These are phyloP conservation scores for Enteromius anoplus DNA, from an alignment of 2,797 vertebrate species.

Conservation along the genomic window DNA sequence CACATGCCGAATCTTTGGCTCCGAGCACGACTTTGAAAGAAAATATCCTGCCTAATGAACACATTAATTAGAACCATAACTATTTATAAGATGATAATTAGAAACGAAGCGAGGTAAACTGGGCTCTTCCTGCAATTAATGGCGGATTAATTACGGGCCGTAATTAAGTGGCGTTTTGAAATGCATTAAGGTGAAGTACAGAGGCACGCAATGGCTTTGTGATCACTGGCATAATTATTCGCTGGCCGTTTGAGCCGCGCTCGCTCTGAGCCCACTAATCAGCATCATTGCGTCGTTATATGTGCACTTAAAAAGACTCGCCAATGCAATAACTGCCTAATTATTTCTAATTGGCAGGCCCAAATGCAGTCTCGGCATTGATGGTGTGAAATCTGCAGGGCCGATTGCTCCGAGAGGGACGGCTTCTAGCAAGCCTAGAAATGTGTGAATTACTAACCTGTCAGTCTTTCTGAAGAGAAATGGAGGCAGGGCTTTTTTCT, in stretches of 20 bases:
- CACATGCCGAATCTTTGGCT: constrained; percentile 95
- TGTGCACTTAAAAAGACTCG: constrained; percentile 99
- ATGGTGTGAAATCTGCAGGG: constrained; percentile 72
- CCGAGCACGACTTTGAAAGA: constrained; percentile 98
- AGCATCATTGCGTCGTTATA: constrained; percentile 98
- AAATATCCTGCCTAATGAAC: constrained; percentile 99
- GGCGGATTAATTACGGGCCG: constrained; percentile 99
- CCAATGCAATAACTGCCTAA: constrained; percentile 99
- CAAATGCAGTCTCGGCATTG: constrained; percentile 91
- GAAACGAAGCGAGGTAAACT: constrained; percentile 99
- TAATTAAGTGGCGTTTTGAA: constrained; percentile 99
- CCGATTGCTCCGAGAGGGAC: constrained; percentile 81
- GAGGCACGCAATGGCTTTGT: constrained; percentile 97
- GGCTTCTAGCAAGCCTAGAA: constrained; percentile 56
- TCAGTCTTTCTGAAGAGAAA: constrained; percentile 1
- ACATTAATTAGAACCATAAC: constrained; percentile 99
- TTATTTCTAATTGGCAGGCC: constrained; percentile 99
- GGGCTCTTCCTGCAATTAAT: constrained; percentile 99
- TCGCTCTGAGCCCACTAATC: constrained; percentile 91
- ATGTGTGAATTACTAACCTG: constrained; percentile 67
- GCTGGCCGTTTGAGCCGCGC: constrained; percentile 91
- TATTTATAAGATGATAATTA: constrained; percentile 99
- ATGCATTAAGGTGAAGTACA: constrained; percentile 99
- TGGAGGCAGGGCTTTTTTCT: not conserved
- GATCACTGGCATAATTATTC: constrained; percentile 97